Conservation (phyloP, 2,113 vertebrate species). For the human (Homo sapiens) region DNA sequence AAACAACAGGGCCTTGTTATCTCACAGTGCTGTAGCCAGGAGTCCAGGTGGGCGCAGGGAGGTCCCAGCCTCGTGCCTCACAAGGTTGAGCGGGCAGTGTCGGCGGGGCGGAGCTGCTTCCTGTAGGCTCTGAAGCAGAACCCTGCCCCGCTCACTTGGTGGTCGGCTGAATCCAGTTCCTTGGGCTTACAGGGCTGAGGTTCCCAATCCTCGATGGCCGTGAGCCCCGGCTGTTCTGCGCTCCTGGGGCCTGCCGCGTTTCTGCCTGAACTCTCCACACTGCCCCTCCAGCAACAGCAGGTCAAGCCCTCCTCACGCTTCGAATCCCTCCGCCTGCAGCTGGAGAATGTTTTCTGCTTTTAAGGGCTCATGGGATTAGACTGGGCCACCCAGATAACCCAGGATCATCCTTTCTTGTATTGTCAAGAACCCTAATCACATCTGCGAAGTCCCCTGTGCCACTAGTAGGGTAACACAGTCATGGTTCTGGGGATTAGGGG, state of each 20-base stretch:
- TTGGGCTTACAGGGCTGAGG: neutral
- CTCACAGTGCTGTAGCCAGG: neutral
- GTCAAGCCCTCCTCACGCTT: neutral
- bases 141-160: neutral
- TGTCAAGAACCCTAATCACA: neutral
- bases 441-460: neutral
- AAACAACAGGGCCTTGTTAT: neutral
- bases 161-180: neutral
- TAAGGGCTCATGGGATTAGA: neutral
- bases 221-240: neutral
- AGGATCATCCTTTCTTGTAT: no score
- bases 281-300: neutral
- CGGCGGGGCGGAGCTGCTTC: neutral
- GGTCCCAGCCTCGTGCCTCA: neutral
- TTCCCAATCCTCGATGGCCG: neutral
- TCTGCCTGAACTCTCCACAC: neutral
- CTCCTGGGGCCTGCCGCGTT: neutral
- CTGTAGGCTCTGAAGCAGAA: neutral
- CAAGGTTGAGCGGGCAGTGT: neutral
- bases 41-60: neutral
- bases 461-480: accelerated
- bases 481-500: neutral
- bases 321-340: neutral
- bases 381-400: neutral
- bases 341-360: neutral